A percentile compares a stretch with the other conserved stretches of the same genome.
These are phyloP conservation scores for Chelmon rostratus DNA, from an alignment of 2,797 vertebrate genomes.

Conservation along the genomic window DNA sequence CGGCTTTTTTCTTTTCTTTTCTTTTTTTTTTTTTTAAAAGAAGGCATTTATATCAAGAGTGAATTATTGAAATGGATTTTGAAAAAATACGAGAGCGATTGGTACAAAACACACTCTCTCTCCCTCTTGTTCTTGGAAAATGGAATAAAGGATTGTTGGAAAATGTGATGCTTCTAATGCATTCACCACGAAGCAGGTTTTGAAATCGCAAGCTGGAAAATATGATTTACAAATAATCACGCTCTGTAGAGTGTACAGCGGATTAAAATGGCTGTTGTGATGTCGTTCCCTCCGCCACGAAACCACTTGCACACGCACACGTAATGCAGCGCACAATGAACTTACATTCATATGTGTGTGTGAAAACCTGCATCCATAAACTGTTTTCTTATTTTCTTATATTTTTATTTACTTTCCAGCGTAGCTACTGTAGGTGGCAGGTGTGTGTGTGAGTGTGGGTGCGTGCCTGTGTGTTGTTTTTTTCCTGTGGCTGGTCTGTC, in stretches of 20 bases:
- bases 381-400: constrained; percentile 3
- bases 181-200: constrained; percentile 43
- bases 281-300: constrained; percentile 17
- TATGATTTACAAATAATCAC: constrained; percentile 50
- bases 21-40: constrained; percentile 32
- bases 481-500: constrained; percentile 57
- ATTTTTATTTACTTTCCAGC: constrained; percentile 27
- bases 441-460: constrained; percentile 48
- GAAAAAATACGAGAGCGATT: constrained; percentile 21
- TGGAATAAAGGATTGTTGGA: constrained; percentile 44
- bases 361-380: neutral
- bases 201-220: constrained; percentile 66
- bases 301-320: neutral
- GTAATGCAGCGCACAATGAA: neutral
- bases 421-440: constrained; percentile 43
- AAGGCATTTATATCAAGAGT: constrained; percentile 40
- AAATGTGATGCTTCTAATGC: constrained; percentile 43
- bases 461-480: constrained; percentile 54
- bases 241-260: constrained; percentile 25
- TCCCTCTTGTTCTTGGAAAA: constrained; percentile 41
- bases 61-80: constrained; percentile 60
- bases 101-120: constrained; percentile 12
- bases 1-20: constrained; percentile 15
- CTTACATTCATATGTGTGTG: constrained; percentile 8
- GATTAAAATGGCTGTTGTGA: constrained; percentile 43